These are phyloP conservation scores for Cairina moschata DNA, from an alignment of 2,113 vertebrate species.

Conservation along the genomic window DNA sequence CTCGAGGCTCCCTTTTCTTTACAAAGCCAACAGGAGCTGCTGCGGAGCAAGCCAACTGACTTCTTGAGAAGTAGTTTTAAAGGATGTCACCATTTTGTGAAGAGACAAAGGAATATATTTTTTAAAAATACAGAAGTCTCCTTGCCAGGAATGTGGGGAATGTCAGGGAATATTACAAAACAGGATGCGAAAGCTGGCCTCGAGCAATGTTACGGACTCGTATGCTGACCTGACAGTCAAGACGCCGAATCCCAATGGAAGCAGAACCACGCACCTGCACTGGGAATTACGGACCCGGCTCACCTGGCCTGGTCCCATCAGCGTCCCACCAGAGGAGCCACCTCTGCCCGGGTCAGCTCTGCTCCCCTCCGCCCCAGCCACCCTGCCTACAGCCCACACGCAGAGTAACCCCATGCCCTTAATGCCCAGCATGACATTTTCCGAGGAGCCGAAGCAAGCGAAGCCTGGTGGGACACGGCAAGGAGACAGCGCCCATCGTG, in stretches of 20 bases:
- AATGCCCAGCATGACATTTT: fast-evolving
- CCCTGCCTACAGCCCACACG: fast-evolving
- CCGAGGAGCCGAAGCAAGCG: not conserved
- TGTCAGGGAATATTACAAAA: conserved; percentile 61
- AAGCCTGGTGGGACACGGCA: fast-evolving
- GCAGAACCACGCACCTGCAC: not conserved
- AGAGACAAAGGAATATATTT: conserved; percentile 26
- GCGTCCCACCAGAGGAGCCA: not conserved
- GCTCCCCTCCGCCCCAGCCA: not conserved
- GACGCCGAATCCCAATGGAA: not conserved
- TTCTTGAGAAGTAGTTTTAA: not conserved
- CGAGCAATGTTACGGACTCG: not conserved
- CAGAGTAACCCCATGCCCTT: fast-evolving
- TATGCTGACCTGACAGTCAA: not conserved
- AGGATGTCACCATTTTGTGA: conserved; percentile 18
- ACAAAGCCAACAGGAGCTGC: not conserved
- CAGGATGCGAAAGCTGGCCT: conserved; percentile 52
- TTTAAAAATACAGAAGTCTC: not conserved
- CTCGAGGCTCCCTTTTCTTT: not conserved
- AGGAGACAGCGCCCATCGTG: fast-evolving
- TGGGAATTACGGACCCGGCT: not conserved
- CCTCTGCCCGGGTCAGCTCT: not conserved
- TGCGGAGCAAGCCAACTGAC: not conserved
- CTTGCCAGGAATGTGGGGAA: conserved; percentile 67
- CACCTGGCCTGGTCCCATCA: not conserved